These are phyloP conservation scores for Onychorhynchus coronatus DNA, from an alignment of 2,113 vertebrate species.

Conservation along the genomic window DNA sequence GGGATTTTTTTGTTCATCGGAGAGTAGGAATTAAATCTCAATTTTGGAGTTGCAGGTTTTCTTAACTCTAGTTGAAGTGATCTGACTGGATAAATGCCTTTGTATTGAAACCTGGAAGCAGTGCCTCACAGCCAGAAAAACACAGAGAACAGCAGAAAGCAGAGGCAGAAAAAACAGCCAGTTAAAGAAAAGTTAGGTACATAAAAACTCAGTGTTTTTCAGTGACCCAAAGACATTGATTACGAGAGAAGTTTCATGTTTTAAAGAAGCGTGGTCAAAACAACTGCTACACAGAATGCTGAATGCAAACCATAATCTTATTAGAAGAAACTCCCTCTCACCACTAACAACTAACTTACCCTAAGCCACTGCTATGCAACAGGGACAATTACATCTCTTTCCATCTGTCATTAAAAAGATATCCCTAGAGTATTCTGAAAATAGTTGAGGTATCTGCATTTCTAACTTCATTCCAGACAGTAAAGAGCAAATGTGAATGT, in stretches of 20 bases:
- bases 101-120: background rate
- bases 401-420: background rate
- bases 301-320: background rate
- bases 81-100: background rate
- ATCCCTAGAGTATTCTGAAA: background rate
- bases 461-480: background rate
- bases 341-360: background rate
- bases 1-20: background rate
- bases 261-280: background rate
- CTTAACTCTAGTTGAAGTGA: background rate
- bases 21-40: background rate
- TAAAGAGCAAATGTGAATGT: background rate
- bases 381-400: background rate
- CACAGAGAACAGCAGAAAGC: background rate
- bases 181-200: background rate
- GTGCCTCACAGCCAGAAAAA: background rate
- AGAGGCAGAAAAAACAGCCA: background rate
- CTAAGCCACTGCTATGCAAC: background rate
- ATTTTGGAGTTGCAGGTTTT: background rate
- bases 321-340: background rate
- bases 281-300: background rate
- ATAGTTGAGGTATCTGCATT: background rate
- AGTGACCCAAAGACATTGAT: background rate
- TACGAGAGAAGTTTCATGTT: background rate
- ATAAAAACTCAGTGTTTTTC: background rate